phyloP scores from a whole-genome alignment of 2,113 vertebrate genomes.

The Calyptommatus sinebrachiatus region DNA sequence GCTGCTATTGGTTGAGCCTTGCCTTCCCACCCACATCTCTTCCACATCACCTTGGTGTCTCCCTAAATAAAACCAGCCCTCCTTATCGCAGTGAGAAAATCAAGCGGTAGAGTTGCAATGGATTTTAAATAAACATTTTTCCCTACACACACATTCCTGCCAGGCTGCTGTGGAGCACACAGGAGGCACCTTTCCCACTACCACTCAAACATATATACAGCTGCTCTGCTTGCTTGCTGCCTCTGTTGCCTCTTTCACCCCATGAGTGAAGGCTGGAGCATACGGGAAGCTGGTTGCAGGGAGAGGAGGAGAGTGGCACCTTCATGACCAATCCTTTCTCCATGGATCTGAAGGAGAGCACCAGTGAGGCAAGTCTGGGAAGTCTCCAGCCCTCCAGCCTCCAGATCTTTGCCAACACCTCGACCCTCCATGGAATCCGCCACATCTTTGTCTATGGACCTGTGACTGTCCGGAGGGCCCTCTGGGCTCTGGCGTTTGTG shows the following conservation, averaged over 20 bases:
- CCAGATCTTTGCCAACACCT: constrained; percentile 89
- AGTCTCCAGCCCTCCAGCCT: constrained; percentile 87
- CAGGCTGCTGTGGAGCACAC: constrained; percentile 62
- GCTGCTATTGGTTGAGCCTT: constrained; percentile 77
- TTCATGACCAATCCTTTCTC: constrained; percentile 57
- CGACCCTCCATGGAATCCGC: constrained; percentile 92
- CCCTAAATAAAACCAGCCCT: constrained; percentile 83
- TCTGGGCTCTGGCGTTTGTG: constrained; percentile 90
- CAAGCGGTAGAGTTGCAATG: constrained; percentile 81
- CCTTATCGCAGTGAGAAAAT: constrained; percentile 78
- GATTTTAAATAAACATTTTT: constrained; percentile 76
- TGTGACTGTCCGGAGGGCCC: constrained; percentile 81
- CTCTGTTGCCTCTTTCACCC: constrained; percentile 17
- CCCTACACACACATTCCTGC: constrained; percentile 37
- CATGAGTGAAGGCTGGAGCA: constrained; percentile 46
- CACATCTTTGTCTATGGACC: constrained; percentile 89
- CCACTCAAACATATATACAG: constrained; percentile 12
- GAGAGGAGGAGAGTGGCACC: constrained; percentile 55
- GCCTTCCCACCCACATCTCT: constrained; percentile 80
- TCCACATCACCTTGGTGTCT: constrained; percentile 86
- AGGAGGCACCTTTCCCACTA: constrained; percentile 51
- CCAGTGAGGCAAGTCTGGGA: constrained; percentile 83
- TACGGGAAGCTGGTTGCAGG: constrained; percentile 22
- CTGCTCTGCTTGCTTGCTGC: constrained; percentile 5
- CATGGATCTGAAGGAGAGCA: constrained; percentile 95